These are phyloP conservation scores for Thera obeliscata DNA, from an alignment of 2,888 invertebrate genomes.

Conservation along the genomic window DNA sequence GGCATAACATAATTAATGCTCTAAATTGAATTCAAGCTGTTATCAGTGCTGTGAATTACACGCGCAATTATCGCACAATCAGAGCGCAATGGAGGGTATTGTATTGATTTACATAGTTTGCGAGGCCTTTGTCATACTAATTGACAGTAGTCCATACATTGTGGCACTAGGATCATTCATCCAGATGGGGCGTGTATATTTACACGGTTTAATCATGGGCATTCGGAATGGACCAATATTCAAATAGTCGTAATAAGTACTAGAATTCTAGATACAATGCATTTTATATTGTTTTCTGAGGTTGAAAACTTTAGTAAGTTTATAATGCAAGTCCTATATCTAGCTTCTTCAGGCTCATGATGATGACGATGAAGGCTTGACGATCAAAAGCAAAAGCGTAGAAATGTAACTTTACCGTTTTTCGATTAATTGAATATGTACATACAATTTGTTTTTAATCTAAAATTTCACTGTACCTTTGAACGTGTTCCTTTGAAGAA, in stretches of 20 bases:
- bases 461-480: no score
- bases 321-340: no score
- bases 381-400: no score
- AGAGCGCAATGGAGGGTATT: constrained; percentile 11
- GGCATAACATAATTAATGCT: constrained; percentile 26
- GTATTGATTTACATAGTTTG: constrained; percentile 29
- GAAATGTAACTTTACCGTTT: no score
- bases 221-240: not conserved
- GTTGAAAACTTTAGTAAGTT: no score
- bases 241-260: not conserved
- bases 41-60: constrained; percentile 29
- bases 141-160: constrained; percentile 31
- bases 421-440: no score
- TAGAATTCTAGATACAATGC: not conserved
- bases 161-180: constrained; percentile 15
- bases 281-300: not conserved
- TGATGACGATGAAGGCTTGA: no score
- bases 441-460: no score
- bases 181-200: constrained; percentile 3
- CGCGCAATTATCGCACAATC: constrained; percentile 28
- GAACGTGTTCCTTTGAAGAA: no score
- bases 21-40: constrained; percentile 35
- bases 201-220: constrained; percentile 1
- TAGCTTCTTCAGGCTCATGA: no score
- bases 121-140: constrained; percentile 30